Evolutionary conservation across 2,113 vertebrate species (phyloP).

Genomic region (Zosterops borbonicus): DNA sequence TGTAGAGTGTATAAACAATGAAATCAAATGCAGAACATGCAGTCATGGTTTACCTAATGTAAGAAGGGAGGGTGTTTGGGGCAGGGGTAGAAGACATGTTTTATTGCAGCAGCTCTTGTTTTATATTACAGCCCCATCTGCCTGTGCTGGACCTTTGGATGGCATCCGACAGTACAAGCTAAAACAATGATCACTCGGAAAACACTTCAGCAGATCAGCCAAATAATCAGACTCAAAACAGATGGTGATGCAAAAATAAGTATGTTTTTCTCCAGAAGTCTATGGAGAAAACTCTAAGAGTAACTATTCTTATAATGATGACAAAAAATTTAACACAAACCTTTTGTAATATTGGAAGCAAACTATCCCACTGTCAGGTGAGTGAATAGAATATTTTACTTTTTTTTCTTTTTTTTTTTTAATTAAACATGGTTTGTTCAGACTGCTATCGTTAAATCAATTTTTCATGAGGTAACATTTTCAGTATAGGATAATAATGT

Average conservation of each 20-base stretch:
- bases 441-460: background rate
- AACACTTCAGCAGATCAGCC: background rate
- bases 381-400: background rate
- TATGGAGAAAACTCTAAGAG: background rate
- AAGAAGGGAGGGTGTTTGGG: background rate
- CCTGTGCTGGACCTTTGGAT: background rate
- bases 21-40: background rate
- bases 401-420: background rate
- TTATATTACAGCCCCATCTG: constrained; percentile 15
- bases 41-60: background rate
- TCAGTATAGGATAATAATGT: background rate
- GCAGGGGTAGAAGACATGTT: background rate
- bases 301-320: background rate
- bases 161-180: background rate
- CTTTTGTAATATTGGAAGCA: background rate
- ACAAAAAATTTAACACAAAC: background rate
- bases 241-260: background rate
- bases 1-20: background rate
- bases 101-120: background rate
- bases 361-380: background rate
- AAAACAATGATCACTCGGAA: background rate
- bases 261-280: background rate
- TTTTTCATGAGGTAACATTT: background rate
- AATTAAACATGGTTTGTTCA: background rate
- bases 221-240: background rate